Conservation (phyloP, 1,140 invertebrate genomes). For the Sitobion miscanthi region DNA sequence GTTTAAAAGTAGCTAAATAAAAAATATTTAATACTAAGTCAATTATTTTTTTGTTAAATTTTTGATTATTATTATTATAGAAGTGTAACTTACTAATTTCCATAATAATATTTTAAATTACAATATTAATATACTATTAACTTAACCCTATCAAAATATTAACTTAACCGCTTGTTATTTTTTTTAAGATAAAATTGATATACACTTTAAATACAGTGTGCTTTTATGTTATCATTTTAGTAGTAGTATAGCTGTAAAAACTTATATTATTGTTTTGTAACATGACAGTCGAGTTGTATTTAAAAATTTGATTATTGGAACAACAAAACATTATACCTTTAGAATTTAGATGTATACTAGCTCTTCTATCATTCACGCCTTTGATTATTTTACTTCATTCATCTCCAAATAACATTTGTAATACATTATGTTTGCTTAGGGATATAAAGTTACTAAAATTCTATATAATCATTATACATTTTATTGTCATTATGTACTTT, state of each 20-base stretch:
- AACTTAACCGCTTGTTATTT: background rate
- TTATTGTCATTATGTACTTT: no score
- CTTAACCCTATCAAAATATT: background rate
- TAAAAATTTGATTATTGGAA: background rate
- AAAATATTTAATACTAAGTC: background rate
- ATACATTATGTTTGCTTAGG: background rate
- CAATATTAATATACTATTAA: no score
- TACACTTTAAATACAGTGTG: no score
- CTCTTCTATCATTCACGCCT: background rate
- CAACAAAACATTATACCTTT: constrained; percentile 16
- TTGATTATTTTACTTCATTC: background rate
- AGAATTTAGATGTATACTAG: background rate
- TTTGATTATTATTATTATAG: no score
- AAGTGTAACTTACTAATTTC: no score
- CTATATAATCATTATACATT: background rate
- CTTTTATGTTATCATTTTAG: background rate
- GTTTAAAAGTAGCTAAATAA: background rate
- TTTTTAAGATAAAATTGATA: background rate
- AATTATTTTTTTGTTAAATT: background rate
- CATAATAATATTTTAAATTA: no score
- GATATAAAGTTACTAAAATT: background rate
- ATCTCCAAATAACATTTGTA: background rate
- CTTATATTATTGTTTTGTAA: constrained; percentile 18
- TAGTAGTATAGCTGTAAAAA: background rate
- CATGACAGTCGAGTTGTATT: background rate